phyloP scores from a whole-genome alignment of 2,797 vertebrate species.

The Erithacus rubecula region DNA sequence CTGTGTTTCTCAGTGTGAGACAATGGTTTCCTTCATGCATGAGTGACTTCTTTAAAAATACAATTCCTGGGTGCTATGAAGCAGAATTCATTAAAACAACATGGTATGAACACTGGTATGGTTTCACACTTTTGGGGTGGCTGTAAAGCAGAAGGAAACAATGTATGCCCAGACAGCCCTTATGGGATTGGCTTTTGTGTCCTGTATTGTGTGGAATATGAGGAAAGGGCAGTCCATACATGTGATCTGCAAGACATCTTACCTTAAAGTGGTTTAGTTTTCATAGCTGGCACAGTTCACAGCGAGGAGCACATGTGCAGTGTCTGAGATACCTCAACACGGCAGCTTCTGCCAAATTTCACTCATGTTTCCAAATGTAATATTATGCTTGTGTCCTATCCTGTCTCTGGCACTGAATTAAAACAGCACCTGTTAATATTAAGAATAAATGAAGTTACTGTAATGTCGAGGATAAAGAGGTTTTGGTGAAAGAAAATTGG shows the following conservation, averaged over 20 bases:
- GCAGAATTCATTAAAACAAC: background rate
- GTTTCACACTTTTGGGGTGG: background rate
- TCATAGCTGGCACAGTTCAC: conserved; percentile 12
- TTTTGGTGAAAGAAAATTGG: conserved; percentile 57
- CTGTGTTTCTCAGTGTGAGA: background rate
- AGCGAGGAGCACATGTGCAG: conserved; percentile 39
- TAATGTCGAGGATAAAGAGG: conserved; percentile 35
- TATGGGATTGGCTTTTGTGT: background rate
- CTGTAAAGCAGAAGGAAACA: background rate
- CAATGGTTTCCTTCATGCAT: background rate
- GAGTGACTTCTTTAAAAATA: background rate
- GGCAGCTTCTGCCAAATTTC: conserved; percentile 55
- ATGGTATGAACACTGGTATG: background rate
- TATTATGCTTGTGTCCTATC: conserved; percentile 56
- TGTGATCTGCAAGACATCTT: conserved; percentile 20
- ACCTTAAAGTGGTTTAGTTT: conserved; percentile 21
- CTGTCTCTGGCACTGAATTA: conserved; percentile 45
- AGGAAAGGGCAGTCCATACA: background rate
- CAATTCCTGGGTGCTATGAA: background rate
- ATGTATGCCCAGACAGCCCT: background rate
- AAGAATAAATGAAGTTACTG: conserved; percentile 49
- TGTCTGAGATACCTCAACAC: conserved; percentile 27
- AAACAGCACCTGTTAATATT: conserved; percentile 57
- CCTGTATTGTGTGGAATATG: background rate
- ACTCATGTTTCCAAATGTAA: conserved; percentile 68